Evolutionary conservation across 2,888 invertebrate genomes (phyloP).

Genomic region (Nezara viridula): DNA sequence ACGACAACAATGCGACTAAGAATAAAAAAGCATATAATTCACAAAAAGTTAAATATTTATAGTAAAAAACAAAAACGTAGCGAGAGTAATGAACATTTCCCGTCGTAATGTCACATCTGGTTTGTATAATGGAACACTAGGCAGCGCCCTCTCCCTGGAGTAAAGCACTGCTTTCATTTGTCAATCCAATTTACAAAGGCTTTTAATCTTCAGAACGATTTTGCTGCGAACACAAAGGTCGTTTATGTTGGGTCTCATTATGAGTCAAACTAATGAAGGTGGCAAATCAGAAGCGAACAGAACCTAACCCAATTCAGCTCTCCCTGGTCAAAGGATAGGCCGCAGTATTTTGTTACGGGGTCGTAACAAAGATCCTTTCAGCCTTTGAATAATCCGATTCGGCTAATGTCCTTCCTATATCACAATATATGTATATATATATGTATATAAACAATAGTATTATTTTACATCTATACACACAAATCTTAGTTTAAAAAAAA

Average conservation of each 20-base stretch:
- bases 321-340: not conserved
- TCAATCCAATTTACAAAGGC: conserved; percentile 23
- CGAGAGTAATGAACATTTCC: not conserved
- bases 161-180: not conserved
- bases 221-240: not conserved
- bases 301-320: not conserved
- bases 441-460: too few species aligned
- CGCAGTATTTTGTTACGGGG: not conserved
- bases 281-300: not conserved
- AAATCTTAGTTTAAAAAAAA: too few species aligned
- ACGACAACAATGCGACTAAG: too few species aligned
- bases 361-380: not conserved
- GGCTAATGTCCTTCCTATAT: not conserved
- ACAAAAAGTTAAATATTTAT: too few species aligned
- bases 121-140: not conserved
- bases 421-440: too few species aligned
- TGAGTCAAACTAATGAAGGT: not conserved
- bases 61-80: not conserved
- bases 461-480: too few species aligned
- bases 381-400: not conserved
- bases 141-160: not conserved
- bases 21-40: too few species aligned
- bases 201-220: conserved; percentile 19
- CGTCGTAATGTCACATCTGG: not conserved
- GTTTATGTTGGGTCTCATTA: not conserved